These are phyloP conservation scores for Discoglossus pictus DNA, from an alignment of 2,797 vertebrate genomes.

Conservation along the genomic window DNA sequence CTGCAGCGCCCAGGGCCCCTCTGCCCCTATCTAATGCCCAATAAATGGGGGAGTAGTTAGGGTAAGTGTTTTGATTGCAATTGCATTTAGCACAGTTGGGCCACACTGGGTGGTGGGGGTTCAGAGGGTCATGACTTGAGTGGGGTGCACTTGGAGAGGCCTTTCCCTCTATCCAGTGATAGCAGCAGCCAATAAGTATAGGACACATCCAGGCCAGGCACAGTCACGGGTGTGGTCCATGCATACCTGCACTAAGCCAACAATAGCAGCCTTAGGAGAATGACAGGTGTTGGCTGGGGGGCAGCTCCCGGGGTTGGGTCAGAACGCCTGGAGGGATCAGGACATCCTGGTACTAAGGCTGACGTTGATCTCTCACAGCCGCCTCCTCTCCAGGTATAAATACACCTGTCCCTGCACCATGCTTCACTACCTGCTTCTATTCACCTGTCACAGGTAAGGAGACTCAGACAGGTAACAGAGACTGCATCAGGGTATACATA, in stretches of 20 bases:
- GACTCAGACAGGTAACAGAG: too few relatives aligned
- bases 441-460: slow-evolving; percentile 38
- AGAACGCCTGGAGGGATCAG: slow-evolving; percentile 34
- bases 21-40: too few relatives aligned
- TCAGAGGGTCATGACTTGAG: too few relatives aligned
- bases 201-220: slow-evolving; percentile 37
- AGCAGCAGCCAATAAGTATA: slow-evolving; percentile 42
- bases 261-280: slow-evolving; percentile 27
- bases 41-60: too few relatives aligned
- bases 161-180: too few relatives aligned
- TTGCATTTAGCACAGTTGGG: too few relatives aligned
- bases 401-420: slow-evolving; percentile 7
- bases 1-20: too few relatives aligned
- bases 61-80: too few relatives aligned
- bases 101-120: too few relatives aligned
- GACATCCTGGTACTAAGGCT: slow-evolving; percentile 52
- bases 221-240: slow-evolving; percentile 37
- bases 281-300: slow-evolving; percentile 42
- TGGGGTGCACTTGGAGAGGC: too few relatives aligned
- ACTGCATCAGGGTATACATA: too few relatives aligned
- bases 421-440: slow-evolving; percentile 8
- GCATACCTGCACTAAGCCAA: slow-evolving; percentile 43
- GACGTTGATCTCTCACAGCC: slow-evolving; percentile 40
- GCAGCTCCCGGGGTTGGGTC: slow-evolving; percentile 47
- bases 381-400: slow-evolving; percentile 32